Evolutionary conservation across 1,140 invertebrate species (phyloP).

Genomic region (Sycophaga agraensis): DNA sequence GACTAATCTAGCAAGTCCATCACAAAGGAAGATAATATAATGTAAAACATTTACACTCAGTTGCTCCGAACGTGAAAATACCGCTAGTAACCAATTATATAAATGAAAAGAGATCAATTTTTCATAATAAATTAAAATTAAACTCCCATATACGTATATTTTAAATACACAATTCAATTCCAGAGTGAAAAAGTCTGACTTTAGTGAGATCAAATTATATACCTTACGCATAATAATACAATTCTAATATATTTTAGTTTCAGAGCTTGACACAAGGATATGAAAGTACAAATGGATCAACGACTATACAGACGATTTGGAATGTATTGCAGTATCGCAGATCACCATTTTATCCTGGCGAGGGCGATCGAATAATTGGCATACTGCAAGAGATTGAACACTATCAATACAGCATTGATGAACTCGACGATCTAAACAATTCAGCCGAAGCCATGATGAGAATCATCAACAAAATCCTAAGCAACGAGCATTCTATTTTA

Average conservation of each 20-base stretch:
- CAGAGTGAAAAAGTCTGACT: too few species aligned
- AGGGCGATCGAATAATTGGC: constrained; percentile 59
- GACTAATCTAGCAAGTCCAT: too few species aligned
- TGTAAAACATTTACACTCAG: too few species aligned
- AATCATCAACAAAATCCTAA: constrained; percentile 58
- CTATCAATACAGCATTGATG: constrained; percentile 53
- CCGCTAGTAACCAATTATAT: too few species aligned
- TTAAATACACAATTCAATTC: too few species aligned
- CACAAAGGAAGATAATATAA: too few species aligned
- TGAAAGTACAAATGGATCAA: constrained; percentile 61
- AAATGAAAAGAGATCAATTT: too few species aligned
- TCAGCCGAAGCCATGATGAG: constrained; percentile 53
- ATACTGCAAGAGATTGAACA: constrained; percentile 56
- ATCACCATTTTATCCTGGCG: constrained; percentile 60
- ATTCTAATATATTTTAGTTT: constrained; percentile 60
- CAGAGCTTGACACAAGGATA: constrained; percentile 66
- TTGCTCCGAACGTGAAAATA: too few species aligned
- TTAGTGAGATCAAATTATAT: too few species aligned
- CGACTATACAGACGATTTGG: constrained; percentile 58
- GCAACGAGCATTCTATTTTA: constrained; percentile 54
- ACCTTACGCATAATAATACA: too few species aligned
- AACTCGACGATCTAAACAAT: constrained; percentile 43
- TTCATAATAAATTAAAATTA: too few species aligned
- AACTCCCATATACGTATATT: too few species aligned
- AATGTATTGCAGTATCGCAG: constrained; percentile 53